These are phyloP conservation scores for Sesamia nonagrioides DNA, from an alignment of 1,140 invertebrate species.

Conservation along the genomic window DNA sequence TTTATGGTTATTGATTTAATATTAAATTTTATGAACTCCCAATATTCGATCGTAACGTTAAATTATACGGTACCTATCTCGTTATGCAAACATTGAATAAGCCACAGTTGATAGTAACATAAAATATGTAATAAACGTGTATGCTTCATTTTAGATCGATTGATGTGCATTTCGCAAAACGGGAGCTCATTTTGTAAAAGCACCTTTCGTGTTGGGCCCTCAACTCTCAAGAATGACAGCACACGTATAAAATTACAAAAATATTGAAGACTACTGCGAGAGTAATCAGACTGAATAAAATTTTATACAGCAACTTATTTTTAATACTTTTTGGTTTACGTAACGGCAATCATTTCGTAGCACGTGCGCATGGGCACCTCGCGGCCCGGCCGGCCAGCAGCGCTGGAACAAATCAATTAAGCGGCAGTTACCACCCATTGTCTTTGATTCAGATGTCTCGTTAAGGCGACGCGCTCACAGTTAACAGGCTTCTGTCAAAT, in stretches of 20 bases:
- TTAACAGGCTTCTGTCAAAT: constrained; percentile 73
- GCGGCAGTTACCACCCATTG: constrained; percentile 71
- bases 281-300: constrained; percentile 36
- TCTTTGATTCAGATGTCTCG: constrained; percentile 77
- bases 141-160: constrained; percentile 37
- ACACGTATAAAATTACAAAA: constrained; percentile 46
- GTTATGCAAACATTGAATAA: constrained; percentile 47
- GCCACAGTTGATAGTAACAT: constrained; percentile 28
- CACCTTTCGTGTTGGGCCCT: constrained; percentile 35
- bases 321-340: constrained; percentile 41
- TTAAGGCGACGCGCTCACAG: constrained; percentile 64
- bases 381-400: background rate
- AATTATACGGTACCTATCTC: constrained; percentile 32
- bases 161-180: constrained; percentile 39
- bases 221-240: constrained; percentile 36
- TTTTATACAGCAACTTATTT: constrained; percentile 36
- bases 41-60: constrained; percentile 21
- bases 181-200: constrained; percentile 37
- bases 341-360: constrained; percentile 33
- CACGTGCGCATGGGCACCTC: background rate
- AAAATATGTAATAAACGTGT: constrained; percentile 40
- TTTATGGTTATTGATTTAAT: constrained; percentile 64
- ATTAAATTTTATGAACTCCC: constrained; percentile 50
- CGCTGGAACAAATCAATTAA: constrained; percentile 75
- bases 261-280: constrained; percentile 36